Base-by-base conservation (phyloP, 2,797 vertebrate species). In the Microcaecilia unicolor region DNA sequence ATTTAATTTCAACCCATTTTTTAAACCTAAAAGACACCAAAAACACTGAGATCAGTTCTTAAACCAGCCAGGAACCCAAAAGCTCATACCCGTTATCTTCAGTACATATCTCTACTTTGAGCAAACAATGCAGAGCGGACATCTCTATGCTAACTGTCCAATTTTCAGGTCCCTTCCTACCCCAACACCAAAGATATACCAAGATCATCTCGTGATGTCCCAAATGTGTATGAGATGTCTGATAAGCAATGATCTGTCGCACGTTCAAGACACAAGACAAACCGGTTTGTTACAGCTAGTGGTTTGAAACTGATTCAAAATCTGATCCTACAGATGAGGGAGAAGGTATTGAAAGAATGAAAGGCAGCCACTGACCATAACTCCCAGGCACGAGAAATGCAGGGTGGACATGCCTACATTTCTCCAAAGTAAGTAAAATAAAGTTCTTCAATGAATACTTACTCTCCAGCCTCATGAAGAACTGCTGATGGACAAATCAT, bases 391-490 rank as follows among this genome's bases (percentile, higher is more conserved):
- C 1, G 35, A 29, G 15, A 25, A 21, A 1, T 1, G 40, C 27
- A 32, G 31, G 27, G 33, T 13, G n/a, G 44, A 31, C 1, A 3
- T 4, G 5, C 30, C 22, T 10, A 22, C 19, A 19, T 48, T 32
- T 18, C 41, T 11, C 13, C 58, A 50, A 62, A 56, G 30, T 23
- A 3, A 28, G n/a, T n/a, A 32, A 5, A 25, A 37, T 36, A 46
- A 26, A 22, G 41, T 49, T 40, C 40, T 46, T 55, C 9, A 6
- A 23, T n/a, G n/a, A 33, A 15, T 70, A 93, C 94, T 95, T 76
- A 98, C 93, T 95, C 84, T 83, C 90, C 90, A 16, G 64, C 83
- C 51, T 85, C 79, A 26, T 83, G 67, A 19, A 98, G 80, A 46
- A 58, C 27, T 1, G 91, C 90, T 4, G 89, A 91, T 13, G 92